A percentile compares a stretch with the other conserved stretches of the same genome.
Conservation (phyloP, 2,113 vertebrate species). For the Megaceryle torquata region DNA sequence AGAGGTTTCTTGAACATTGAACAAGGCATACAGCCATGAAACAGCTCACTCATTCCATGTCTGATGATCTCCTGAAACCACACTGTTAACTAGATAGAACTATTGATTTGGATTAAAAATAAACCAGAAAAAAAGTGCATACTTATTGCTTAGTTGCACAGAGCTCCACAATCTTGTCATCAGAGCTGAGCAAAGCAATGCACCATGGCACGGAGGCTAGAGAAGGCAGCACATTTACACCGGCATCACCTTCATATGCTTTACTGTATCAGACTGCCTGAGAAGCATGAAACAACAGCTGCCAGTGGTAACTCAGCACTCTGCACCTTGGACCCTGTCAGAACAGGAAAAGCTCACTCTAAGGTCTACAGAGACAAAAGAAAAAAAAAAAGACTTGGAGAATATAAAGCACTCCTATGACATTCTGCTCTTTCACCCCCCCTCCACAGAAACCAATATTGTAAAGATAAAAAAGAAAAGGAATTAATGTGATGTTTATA, state of each 20-base stretch:
- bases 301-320: not conserved
- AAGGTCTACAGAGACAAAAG: not conserved
- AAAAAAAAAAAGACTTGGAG: not conserved
- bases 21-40: not conserved
- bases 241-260: rapidly evolving
- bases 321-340: not conserved
- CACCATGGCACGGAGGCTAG: not conserved
- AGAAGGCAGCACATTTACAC: rapidly evolving
- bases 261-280: rapidly evolving
- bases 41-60: not conserved
- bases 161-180: not conserved
- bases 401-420: not conserved
- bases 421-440: not conserved
- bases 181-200: not conserved
- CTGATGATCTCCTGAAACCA: not conserved
- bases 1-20: not conserved
- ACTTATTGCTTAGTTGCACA: rapidly evolving
- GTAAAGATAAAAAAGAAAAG: not conserved
- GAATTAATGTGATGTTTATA: not conserved
- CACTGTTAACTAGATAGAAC: not conserved
- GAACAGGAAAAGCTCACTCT: not conserved
- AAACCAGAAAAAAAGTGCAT: not conserved
- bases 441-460: not conserved
- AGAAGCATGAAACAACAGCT: not conserved
- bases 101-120: not conserved